Percentiles rank a stretch among this genome's conserved stretches.
These are phyloP conservation scores for Cheilosia variabilis DNA, from an alignment of 2,888 invertebrate genomes.

Conservation along the genomic window DNA sequence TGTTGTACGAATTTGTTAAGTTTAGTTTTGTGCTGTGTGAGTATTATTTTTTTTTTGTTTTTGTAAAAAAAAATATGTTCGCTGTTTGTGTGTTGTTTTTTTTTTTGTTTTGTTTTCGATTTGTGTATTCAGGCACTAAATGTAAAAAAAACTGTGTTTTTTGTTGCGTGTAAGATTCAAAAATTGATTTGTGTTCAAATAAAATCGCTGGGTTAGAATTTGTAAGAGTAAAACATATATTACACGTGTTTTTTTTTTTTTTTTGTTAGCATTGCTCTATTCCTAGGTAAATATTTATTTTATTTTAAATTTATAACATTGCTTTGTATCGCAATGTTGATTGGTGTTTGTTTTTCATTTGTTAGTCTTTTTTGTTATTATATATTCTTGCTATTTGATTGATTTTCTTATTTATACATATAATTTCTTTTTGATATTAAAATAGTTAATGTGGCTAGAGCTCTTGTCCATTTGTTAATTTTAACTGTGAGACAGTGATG, in stretches of 20 bases:
- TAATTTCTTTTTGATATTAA: conserved; percentile 19
- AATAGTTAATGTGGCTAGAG: conserved; percentile 23
- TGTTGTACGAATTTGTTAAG: background rate
- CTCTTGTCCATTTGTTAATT: background rate
- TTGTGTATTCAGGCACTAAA: conserved; percentile 65
- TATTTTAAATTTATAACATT: conserved; percentile 39
- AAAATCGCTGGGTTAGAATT: conserved; percentile 69
- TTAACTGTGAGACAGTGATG: conserved; percentile 17
- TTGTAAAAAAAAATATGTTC: background rate
- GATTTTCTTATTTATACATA: conserved; percentile 20
- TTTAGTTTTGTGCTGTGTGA: conserved; percentile 4
- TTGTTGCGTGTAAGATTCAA: conserved; percentile 28
- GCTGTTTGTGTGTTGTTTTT: background rate
- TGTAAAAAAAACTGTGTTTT: conserved; percentile 40
- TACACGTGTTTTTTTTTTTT: conserved; percentile 23
- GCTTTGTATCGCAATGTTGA: conserved; percentile 32
- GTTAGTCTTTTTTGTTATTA: conserved; percentile 44
- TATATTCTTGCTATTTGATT: conserved; percentile 41
- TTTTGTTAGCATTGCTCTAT: conserved; percentile 37
- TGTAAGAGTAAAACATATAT: conserved; percentile 27
- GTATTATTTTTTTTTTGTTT: conserved; percentile 14
- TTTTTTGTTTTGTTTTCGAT: background rate
- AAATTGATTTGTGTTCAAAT: conserved; percentile 39
- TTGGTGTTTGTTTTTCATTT: conserved; percentile 55
- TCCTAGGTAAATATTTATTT: conserved; percentile 5